These are phyloP conservation scores for Polylopha cassiicola DNA, from an alignment of 2,888 invertebrate genomes.

Conservation along the genomic window DNA sequence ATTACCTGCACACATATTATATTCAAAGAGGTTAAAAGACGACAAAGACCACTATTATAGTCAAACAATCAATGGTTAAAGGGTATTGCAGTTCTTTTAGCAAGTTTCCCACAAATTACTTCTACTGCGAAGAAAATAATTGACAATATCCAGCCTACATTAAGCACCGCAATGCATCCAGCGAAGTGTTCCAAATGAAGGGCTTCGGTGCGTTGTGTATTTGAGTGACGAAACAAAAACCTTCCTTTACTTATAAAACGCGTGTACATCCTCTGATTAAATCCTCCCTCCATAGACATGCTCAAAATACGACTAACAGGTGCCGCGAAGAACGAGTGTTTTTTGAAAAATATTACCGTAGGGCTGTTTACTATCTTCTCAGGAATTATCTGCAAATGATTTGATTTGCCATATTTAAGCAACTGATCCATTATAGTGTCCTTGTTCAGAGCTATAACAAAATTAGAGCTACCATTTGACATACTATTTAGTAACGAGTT, in stretches of 20 bases:
- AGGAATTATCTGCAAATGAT: constrained; percentile 44
- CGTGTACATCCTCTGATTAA: constrained; percentile 34
- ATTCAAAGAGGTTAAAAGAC: no score
- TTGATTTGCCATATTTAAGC: constrained; percentile 35
- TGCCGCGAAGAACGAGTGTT: constrained; percentile 37
- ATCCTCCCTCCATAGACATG: constrained; percentile 42
- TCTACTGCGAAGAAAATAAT: constrained; percentile 43
- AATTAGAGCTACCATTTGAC: constrained; percentile 38
- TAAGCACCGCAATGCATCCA: constrained; percentile 36
- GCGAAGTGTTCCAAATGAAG: constrained; percentile 37
- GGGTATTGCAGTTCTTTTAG: constrained; percentile 1
- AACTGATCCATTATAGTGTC: constrained; percentile 38
- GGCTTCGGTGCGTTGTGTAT: constrained; percentile 20
- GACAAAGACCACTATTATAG: no score
- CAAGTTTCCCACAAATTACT: constrained; percentile 33
- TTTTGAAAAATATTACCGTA: constrained; percentile 46
- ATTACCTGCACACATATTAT: no score
- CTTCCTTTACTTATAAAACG: constrained; percentile 30
- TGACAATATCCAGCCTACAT: constrained; percentile 40
- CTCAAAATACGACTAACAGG: constrained; percentile 38
- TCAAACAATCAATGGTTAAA: background rate
- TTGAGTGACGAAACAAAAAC: constrained; percentile 26
- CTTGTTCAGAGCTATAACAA: constrained; percentile 46
- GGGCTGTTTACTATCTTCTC: constrained; percentile 51
- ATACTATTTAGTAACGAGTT: constrained; percentile 35